Percentiles rank a stretch among this genome's conserved stretches.
Conservation (phyloP, 2,113 vertebrate genomes). For the Galemys pyrenaicus region DNA sequence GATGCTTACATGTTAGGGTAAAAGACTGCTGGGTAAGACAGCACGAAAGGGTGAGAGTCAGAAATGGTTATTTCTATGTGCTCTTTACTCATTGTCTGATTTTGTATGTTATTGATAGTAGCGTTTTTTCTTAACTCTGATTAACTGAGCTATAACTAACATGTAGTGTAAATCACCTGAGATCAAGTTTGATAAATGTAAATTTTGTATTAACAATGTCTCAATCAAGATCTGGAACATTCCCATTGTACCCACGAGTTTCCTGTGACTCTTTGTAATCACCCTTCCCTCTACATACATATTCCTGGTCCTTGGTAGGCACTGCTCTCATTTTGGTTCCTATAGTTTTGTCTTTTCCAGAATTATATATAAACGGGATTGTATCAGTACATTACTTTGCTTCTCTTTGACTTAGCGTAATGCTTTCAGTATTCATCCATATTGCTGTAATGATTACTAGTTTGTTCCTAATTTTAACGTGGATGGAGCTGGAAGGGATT, state of each 20-base stretch:
- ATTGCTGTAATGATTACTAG: neutral
- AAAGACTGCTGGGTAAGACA: neutral
- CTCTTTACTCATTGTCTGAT: neutral
- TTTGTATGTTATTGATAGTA: neutral
- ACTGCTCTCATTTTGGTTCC: neutral
- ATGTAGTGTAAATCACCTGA: neutral
- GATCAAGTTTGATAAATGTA: neutral
- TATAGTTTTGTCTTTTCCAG: neutral
- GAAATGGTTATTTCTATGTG: neutral
- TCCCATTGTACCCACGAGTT: neutral
- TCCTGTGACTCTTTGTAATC: neutral
- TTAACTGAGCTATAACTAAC: neutral
- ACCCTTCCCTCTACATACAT: rapidly evolving
- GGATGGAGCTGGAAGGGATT: neutral
- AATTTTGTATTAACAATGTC: neutral
- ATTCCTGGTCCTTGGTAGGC: neutral
- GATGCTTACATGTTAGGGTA: neutral
- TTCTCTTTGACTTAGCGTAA: neutral
- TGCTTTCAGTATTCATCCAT: neutral
- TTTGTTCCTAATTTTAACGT: neutral
- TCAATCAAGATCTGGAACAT: neutral
- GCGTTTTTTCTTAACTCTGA: neutral
- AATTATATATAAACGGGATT: neutral
- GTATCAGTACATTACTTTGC: neutral
- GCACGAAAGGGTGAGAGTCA: neutral